Evolutionary conservation across 2,113 vertebrate genomes (phyloP).

Genomic region (Circaetus gallicus): DNA sequence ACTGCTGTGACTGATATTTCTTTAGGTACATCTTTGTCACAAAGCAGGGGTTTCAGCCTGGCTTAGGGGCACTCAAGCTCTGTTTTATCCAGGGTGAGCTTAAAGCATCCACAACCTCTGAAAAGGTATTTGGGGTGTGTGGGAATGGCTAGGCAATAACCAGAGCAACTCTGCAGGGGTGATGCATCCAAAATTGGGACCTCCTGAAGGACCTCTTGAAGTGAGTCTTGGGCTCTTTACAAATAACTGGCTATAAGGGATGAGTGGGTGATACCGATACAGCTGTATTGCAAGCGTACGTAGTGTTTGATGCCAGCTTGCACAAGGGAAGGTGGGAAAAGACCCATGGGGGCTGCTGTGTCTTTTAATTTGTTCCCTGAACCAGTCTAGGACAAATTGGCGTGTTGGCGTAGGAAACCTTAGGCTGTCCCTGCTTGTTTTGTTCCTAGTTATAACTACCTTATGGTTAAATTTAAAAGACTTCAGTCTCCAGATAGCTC

Average conservation of each 20-base stretch:
- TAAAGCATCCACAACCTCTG: background rate
- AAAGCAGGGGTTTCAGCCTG: background rate
- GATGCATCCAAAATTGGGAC: background rate
- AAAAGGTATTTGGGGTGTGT: background rate
- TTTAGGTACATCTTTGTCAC: background rate
- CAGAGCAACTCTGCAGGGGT: background rate
- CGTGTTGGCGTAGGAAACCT: background rate
- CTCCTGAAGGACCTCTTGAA: background rate
- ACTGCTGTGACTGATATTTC: background rate
- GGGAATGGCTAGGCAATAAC: background rate
- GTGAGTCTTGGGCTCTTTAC: background rate
- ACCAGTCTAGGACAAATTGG: background rate
- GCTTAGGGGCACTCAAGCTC: background rate
- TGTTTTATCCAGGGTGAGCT: background rate
- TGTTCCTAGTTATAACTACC: background rate
- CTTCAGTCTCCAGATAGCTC: constrained; percentile 12
- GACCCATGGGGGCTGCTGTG: background rate
- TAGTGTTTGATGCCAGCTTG: background rate
- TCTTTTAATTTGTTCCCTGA: constrained; percentile 6
- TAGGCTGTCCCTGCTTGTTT: constrained; percentile 17
- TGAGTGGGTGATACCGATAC: background rate
- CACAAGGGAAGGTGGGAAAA: background rate
- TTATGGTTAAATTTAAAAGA: constrained; percentile 4
- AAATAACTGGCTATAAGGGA: background rate
- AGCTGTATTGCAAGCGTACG: background rate